Evolutionary conservation across 2,888 invertebrate genomes (phyloP).

Genomic region (Callosobruchus maculatus): DNA sequence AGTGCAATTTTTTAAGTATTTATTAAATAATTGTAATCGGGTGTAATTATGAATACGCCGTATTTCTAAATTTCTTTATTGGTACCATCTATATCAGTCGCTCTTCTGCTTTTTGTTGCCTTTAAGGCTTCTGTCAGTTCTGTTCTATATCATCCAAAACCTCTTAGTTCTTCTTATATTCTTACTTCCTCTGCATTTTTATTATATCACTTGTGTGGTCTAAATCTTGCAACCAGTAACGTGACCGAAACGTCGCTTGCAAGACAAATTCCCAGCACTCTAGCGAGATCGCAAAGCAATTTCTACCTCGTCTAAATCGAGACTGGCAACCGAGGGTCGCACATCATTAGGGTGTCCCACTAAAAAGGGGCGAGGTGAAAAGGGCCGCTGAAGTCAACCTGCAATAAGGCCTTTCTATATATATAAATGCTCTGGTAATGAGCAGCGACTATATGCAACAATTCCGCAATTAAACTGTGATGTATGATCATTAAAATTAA

Average conservation of each 20-base stretch:
- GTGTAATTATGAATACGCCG: no score
- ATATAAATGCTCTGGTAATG: slow-evolving; percentile 18
- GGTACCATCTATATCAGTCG: no score
- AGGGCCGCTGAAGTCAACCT: slow-evolving; percentile 19
- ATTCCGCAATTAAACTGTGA: slow-evolving; percentile 20
- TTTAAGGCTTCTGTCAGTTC: no score
- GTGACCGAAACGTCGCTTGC: neutral
- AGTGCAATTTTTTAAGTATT: no score
- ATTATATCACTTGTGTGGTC: no score
- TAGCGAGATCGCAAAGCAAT: neutral
- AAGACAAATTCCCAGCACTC: neutral
- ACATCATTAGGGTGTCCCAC: neutral
- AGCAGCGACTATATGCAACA: slow-evolving; percentile 24
- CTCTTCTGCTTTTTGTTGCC: no score
- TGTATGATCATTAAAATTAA: slow-evolving; percentile 16
- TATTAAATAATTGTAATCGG: no score
- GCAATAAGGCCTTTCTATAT: slow-evolving; percentile 16
- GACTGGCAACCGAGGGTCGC: neutral
- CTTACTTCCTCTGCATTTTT: no score
- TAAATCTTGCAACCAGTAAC: no score
- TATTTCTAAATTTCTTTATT: no score
- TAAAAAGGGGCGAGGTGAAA: slow-evolving; percentile 13
- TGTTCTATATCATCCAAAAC: no score
- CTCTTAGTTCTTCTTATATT: no score
- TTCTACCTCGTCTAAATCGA: neutral